phyloP scores from a whole-genome alignment of 1,140 invertebrate species.

The Cotesia typhae region DNA sequence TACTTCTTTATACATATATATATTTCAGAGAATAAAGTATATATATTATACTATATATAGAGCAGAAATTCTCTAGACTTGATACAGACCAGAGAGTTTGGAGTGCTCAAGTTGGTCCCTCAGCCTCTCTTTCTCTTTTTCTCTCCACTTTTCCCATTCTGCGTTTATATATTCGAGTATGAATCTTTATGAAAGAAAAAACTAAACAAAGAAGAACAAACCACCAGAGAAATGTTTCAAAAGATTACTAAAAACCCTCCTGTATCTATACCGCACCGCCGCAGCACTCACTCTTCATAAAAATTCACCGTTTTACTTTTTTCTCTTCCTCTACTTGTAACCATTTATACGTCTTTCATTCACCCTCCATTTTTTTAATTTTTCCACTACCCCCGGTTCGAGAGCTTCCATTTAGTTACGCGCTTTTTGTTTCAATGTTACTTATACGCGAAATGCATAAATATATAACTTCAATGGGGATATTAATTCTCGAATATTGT shows the following conservation, averaged over 20 bases:
- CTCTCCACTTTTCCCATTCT: no score
- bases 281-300: no score
- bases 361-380: background rate
- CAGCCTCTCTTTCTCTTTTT: background rate
- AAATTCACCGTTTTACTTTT: background rate
- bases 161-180: no score
- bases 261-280: no score
- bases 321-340: slow-evolving; percentile 6
- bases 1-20: background rate
- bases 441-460: no score
- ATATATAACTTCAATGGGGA: no score
- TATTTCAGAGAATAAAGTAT: background rate
- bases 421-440: no score
- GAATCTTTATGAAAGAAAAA: slow-evolving; percentile 3
- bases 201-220: slow-evolving; percentile 7
- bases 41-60: no score
- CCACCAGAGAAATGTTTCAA: slow-evolving; percentile 18
- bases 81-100: background rate
- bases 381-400: no score
- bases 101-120: background rate
- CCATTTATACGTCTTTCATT: slow-evolving; percentile 1
- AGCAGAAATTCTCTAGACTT: no score
- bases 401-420: no score
- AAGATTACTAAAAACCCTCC: slow-evolving; percentile 1
- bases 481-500: no score